These are phyloP conservation scores for Pelagia noctiluca DNA, from an alignment of 30 jellyfish, hydroid and myxozoan genomes.

Conservation along the genomic window DNA sequence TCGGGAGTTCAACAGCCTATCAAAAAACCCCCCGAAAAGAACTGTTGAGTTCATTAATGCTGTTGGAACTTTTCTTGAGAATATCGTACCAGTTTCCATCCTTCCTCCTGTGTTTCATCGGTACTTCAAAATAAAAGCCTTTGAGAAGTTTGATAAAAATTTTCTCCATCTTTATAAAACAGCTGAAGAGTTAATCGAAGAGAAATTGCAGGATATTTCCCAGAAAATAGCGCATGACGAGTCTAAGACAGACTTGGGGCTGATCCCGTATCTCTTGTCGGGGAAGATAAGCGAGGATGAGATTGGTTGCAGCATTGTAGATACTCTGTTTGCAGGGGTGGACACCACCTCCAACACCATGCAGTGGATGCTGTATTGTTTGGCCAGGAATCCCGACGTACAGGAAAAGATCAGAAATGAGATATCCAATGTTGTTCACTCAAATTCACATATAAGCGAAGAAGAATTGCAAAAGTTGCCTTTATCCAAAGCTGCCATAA, in stretches of 20 bases:
- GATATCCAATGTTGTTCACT: constrained; percentile 13
- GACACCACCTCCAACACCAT: constrained; percentile 82
- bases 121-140: constrained; percentile 50
- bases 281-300: constrained; percentile 36
- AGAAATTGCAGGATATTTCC: constrained; percentile 38
- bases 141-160: constrained; percentile 30
- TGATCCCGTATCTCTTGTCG: constrained; percentile 61
- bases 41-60: constrained; percentile 60
- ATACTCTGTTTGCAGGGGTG: constrained; percentile 79
- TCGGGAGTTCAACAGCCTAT: constrained; percentile 38
- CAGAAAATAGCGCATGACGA: constrained; percentile 16
- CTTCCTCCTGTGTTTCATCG: constrained; percentile 33
- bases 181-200: constrained; percentile 47
- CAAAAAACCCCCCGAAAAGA: constrained; percentile 42
- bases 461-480: constrained; percentile 24
- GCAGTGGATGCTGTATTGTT: constrained; percentile 73
- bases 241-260: neutral
- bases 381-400: constrained; percentile 68
- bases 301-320: constrained; percentile 66
- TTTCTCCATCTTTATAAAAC: constrained; percentile 22
- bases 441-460: neutral
- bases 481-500: constrained; percentile 37
- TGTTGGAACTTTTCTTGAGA: constrained; percentile 50
- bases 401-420: constrained; percentile 58
- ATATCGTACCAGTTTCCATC: constrained; percentile 20